phyloP scores from a whole-genome alignment of 1,140 invertebrate species.

The Copidosoma floridanum region DNA sequence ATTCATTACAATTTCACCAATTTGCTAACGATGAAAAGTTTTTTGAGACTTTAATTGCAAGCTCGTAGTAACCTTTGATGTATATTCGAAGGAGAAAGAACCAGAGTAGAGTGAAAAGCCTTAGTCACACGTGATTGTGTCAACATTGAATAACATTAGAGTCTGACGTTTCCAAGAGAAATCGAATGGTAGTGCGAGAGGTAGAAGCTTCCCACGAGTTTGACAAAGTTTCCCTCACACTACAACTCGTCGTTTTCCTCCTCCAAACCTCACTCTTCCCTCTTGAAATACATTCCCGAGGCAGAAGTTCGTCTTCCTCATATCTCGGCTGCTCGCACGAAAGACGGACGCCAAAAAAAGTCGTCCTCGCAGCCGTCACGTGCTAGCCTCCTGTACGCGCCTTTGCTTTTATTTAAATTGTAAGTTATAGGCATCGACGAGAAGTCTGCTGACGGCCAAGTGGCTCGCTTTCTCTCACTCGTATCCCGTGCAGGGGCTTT shows the following conservation, averaged over 20 bases:
- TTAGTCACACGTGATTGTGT: background rate
- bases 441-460: constrained; percentile 24
- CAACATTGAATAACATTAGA: constrained; percentile 6
- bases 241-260: no score
- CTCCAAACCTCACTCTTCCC: no score
- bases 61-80: background rate
- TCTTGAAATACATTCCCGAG: constrained; percentile 1
- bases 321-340: no score
- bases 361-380: background rate
- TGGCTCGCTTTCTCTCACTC: constrained; percentile 5
- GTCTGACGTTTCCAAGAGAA: no score
- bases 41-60: background rate
- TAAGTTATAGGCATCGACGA: constrained; percentile 49
- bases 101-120: background rate
- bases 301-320: constrained; percentile 1
- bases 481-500: constrained; percentile 40
- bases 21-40: no score
- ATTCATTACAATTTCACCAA: background rate
- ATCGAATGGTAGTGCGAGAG: no score
- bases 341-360: background rate
- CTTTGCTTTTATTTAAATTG: constrained; percentile 60
- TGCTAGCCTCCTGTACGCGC: constrained; percentile 47
- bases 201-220: background rate
- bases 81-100: background rate
- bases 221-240: constrained; percentile 18